phyloP scores from a whole-genome alignment of 2,888 invertebrate species.

The Xestia rhomboidea region DNA sequence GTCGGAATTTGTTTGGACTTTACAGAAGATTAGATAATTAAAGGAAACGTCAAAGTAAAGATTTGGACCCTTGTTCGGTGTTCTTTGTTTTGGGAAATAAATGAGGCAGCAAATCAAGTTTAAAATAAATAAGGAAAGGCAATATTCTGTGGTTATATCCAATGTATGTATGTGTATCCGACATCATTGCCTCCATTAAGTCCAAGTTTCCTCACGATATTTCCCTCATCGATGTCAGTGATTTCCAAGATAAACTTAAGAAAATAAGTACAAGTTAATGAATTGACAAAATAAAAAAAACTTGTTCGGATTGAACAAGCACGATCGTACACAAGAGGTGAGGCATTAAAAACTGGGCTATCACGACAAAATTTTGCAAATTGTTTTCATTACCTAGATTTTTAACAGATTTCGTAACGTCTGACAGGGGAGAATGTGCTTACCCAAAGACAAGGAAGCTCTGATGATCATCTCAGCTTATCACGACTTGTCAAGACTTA shows the following conservation, averaged over 20 bases:
- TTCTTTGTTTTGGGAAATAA: slow-evolving; percentile 29
- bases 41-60: slow-evolving; percentile 34
- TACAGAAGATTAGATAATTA: slow-evolving; percentile 54
- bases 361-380: too few relatives aligned
- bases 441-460: too few relatives aligned
- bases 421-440: too few relatives aligned
- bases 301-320: not conserved
- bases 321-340: too few relatives aligned
- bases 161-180: not conserved
- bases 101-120: not conserved
- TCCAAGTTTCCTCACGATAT: not conserved
- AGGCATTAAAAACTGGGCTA: not conserved
- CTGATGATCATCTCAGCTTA: not conserved
- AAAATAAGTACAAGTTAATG: not conserved
- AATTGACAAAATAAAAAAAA: not conserved
- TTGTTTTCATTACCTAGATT: not conserved
- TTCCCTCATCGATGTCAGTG: not conserved
- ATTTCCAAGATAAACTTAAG: not conserved
- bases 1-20: slow-evolving; percentile 53
- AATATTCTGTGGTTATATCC: not conserved
- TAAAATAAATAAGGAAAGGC: not conserved
- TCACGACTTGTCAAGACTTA: not conserved
- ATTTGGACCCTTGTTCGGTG: slow-evolving; percentile 28
- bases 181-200: not conserved
- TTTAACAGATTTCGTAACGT: not conserved